phyloP scores from a whole-genome alignment of 2,797 vertebrate genomes.

The Falco novaeseelandiae region DNA sequence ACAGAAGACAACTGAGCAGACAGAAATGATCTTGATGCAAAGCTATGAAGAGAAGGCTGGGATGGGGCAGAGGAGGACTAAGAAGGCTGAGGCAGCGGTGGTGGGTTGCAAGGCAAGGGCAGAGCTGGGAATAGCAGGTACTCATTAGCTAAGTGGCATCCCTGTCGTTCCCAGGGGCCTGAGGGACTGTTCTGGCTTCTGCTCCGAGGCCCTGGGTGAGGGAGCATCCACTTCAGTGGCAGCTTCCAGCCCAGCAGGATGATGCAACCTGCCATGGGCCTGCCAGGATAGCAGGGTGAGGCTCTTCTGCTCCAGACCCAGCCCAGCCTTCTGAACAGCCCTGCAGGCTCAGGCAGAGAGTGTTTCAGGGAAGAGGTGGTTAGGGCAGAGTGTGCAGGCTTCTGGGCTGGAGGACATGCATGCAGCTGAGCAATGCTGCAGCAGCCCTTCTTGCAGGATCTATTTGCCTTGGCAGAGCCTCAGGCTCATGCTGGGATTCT shows the following conservation, averaged over 20 bases:
- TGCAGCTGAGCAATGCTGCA: background rate
- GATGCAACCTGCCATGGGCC: background rate
- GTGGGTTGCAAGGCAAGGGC: background rate
- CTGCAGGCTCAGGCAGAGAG: background rate
- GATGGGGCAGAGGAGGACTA: background rate
- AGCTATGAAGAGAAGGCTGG: background rate
- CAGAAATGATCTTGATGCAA: background rate
- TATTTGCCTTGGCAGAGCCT: background rate
- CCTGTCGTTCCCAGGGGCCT: background rate
- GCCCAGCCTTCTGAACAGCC: background rate
- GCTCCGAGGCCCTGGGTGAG: background rate
- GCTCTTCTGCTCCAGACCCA: background rate
- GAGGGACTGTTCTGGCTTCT: background rate
- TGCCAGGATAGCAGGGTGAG: background rate
- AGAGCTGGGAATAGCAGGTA: rapidly evolving
- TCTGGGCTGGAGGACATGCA: background rate
- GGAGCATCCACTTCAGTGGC: background rate
- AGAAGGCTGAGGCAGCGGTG: background rate
- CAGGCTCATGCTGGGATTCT: background rate
- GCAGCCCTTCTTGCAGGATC: background rate
- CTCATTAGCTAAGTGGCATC: background rate
- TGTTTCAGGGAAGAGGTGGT: background rate
- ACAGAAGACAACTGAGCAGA: background rate
- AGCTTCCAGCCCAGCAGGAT: background rate
- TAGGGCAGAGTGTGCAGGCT: background rate